These are phyloP conservation scores for Amazona guildingii DNA, from an alignment of 2,113 vertebrate genomes.

Conservation along the genomic window DNA sequence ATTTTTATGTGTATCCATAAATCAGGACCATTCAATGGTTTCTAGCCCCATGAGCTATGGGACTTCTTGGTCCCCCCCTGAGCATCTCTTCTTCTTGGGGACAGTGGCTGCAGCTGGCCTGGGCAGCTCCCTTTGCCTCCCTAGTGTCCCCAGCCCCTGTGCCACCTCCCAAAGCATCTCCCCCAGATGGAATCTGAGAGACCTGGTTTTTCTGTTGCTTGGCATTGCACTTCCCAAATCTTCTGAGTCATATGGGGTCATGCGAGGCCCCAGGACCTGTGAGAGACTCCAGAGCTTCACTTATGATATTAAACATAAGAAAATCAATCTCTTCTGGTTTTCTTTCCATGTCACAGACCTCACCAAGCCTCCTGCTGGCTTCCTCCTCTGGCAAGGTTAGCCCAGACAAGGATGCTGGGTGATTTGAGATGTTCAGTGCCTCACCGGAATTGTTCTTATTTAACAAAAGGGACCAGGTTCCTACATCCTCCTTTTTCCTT, in stretches of 20 bases:
- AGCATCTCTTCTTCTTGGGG: background rate
- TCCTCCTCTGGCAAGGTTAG: background rate
- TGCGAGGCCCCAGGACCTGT: rapidly evolving
- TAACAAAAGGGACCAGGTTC: background rate
- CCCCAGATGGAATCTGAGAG: rapidly evolving
- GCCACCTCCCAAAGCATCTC: background rate
- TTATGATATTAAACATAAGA: background rate
- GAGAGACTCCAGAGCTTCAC: background rate
- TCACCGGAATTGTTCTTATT: background rate
- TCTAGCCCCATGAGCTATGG: background rate
- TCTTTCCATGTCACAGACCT: background rate
- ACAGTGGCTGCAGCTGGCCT: background rate
- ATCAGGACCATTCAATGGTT: background rate
- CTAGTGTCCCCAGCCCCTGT: background rate
- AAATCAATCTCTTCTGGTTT: background rate
- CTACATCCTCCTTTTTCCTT: background rate
- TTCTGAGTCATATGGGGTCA: background rate
- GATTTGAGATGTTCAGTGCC: background rate
- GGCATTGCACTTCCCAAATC: background rate
- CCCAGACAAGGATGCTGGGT: background rate
- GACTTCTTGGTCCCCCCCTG: background rate
- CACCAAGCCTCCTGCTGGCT: background rate
- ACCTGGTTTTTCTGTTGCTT: background rate
- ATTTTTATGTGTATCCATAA: rapidly evolving
- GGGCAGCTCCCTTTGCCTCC: background rate